phyloP scores from a whole-genome alignment of 2,797 vertebrate species.

The Melanotaenia parkinsoni region DNA sequence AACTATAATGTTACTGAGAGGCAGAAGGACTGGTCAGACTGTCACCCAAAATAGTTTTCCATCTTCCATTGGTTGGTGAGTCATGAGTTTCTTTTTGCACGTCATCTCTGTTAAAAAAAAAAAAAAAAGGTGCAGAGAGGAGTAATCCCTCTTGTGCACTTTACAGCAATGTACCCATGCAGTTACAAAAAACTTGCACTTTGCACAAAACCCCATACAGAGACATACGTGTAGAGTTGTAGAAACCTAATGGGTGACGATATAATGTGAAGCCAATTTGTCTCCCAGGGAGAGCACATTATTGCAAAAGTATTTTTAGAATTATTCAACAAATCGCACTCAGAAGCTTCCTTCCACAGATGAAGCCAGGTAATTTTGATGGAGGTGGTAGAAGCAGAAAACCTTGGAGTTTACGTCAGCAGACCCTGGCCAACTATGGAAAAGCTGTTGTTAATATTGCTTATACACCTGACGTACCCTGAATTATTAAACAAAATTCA shows the following conservation, averaged over 20 bases:
- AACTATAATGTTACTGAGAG: slow-evolving; percentile 6
- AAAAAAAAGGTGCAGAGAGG: slow-evolving; percentile 4
- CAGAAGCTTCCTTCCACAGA: not conserved
- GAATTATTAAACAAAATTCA: not conserved
- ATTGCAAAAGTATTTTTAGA: not conserved
- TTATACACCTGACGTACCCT: not conserved
- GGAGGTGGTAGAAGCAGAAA: not conserved
- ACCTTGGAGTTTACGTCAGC: not conserved
- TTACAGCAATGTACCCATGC: slow-evolving; percentile 23
- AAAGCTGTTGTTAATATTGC: not conserved
- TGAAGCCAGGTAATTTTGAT: not conserved
- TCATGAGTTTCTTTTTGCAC: slow-evolving; percentile 26
- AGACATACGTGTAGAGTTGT: slow-evolving; percentile 11
- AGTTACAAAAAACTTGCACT: slow-evolving; percentile 1
- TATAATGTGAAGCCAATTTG: not conserved
- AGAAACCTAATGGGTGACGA: slow-evolving; percentile 5
- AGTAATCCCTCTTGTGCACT: not conserved
- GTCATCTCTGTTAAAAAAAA: not conserved
- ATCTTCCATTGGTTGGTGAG: slow-evolving; percentile 29
- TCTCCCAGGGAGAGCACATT: not conserved
- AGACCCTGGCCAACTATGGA: not conserved
- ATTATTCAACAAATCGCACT: not conserved
- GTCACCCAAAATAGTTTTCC: slow-evolving; percentile 29
- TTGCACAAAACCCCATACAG: slow-evolving; percentile 5
- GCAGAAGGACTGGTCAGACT: slow-evolving; percentile 23